Evolutionary conservation across 2,797 vertebrate genomes (phyloP).

Genomic region (Aselliscus stoliczkanus): DNA sequence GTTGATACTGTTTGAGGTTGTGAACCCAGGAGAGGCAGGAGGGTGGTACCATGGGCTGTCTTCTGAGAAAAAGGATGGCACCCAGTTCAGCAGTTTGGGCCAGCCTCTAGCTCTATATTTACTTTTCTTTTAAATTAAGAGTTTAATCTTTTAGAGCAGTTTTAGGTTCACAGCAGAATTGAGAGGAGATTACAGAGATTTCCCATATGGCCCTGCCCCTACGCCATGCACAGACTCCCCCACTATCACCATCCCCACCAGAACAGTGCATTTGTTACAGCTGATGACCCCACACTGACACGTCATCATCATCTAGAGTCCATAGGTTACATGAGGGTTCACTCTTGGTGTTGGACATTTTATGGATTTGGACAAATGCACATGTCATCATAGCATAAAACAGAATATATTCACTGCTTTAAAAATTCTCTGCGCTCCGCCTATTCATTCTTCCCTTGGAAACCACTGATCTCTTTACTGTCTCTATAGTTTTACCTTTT

Average conservation of each 20-base stretch:
- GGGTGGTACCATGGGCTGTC: background rate
- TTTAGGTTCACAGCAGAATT: background rate
- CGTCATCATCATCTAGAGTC: background rate
- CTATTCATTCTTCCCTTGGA: background rate
- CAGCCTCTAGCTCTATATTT: background rate
- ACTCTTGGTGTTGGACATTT: background rate
- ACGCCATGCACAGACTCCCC: background rate
- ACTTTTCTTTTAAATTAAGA: background rate
- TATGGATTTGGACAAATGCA: background rate
- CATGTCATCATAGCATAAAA: too few relatives aligned
- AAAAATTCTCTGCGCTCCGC: background rate
- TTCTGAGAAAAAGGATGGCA: background rate
- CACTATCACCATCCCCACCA: background rate
- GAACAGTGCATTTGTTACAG: background rate
- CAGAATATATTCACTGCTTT: background rate
- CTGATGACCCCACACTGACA: fast-evolving
- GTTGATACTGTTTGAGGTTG: background rate
- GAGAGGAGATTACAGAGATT: background rate
- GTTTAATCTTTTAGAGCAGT: background rate
- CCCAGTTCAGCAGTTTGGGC: background rate
- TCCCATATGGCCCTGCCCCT: too few relatives aligned
- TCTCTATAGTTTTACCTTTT: background rate
- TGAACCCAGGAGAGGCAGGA: background rate
- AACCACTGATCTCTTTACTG: background rate
- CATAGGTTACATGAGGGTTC: too few relatives aligned